A percentile compares a stretch with the other conserved stretches of the same genome.
These are phyloP conservation scores for Cosmorhoe ocellata DNA, from an alignment of 2,888 invertebrate genomes.

Conservation along the genomic window DNA sequence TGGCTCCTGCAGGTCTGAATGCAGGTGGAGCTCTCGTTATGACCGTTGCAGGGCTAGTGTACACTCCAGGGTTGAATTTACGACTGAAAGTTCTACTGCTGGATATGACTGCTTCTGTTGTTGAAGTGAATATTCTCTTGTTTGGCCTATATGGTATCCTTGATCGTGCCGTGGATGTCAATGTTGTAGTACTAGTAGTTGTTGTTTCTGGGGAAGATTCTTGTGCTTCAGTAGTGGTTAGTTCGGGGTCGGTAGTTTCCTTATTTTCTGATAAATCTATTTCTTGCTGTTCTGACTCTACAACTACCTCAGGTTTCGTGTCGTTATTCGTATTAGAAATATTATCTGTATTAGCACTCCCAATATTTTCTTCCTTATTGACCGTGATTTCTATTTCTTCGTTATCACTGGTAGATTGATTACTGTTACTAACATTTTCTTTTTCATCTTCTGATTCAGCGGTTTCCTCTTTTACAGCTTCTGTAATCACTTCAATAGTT, in stretches of 20 bases:
- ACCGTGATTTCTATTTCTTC: slow-evolving; percentile 19
- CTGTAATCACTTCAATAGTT: slow-evolving; percentile 28
- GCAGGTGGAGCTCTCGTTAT: slow-evolving; percentile 48
- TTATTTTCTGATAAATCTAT: slow-evolving; percentile 52
- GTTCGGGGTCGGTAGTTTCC: slow-evolving; percentile 34
- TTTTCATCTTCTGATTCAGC: slow-evolving; percentile 5
- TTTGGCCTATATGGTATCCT: slow-evolving; percentile 69
- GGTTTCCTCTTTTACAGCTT: slow-evolving; percentile 21
- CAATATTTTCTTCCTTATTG: slow-evolving; percentile 12
- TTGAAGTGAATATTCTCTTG: slow-evolving; percentile 66
- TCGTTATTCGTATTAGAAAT: slow-evolving; percentile 18
- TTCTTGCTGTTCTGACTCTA: slow-evolving; percentile 49
- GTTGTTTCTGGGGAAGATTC: slow-evolving; percentile 50
- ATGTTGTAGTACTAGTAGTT: slow-evolving; percentile 54
- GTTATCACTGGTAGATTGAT: slow-evolving; percentile 3
- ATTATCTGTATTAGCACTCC: slow-evolving; percentile 1
- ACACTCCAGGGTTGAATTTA: slow-evolving; percentile 73
- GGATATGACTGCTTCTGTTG: slow-evolving; percentile 65
- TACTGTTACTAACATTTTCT: slow-evolving; percentile 9
- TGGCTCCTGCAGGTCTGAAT: slow-evolving; percentile 54
- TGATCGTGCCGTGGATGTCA: slow-evolving; percentile 49
- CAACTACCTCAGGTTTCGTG: slow-evolving; percentile 44
- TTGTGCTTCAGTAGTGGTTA: slow-evolving; percentile 39
- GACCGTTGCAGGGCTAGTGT: slow-evolving; percentile 69
- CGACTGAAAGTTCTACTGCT: slow-evolving; percentile 74